A percentile compares a stretch with the other conserved stretches of the same genome.
Evolutionary conservation across 2,113 vertebrate genomes (phyloP).

Genomic region (Furnarius figulus): DNA sequence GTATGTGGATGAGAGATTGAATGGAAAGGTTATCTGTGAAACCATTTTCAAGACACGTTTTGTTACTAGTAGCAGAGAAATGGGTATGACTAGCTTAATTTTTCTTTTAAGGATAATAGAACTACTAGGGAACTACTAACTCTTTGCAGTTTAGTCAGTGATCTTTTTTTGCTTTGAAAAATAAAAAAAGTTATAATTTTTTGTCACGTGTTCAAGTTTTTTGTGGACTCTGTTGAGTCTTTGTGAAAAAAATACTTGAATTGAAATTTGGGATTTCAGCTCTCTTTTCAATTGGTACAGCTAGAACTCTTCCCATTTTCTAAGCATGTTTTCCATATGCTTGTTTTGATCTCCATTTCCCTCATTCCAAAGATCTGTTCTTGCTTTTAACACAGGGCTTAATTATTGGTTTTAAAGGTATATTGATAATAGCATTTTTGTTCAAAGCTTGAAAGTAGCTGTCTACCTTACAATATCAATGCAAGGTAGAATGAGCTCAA

Average conservation of each 20-base stretch:
- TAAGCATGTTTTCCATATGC: neutral
- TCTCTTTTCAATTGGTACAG: neutral
- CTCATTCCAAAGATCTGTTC: neutral
- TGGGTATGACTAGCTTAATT: neutral
- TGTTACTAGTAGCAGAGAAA: neutral
- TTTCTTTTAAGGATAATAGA: neutral
- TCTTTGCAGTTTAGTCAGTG: neutral
- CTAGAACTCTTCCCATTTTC: neutral
- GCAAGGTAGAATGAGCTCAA: neutral
- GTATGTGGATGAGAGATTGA: neutral
- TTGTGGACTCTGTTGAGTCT: neutral
- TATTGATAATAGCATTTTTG: neutral
- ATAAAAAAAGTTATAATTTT: neutral
- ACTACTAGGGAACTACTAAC: neutral
- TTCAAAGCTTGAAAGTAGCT: neutral
- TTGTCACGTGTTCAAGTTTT: neutral
- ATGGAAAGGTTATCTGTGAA: neutral
- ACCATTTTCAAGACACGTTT: neutral
- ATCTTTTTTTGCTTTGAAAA: neutral
- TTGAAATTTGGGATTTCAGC: neutral
- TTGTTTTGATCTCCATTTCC: neutral
- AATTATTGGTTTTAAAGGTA: neutral
- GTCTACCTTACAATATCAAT: neutral
- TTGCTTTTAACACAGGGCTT: neutral
- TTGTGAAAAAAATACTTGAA: neutral